These are phyloP conservation scores for Trichosurus vulpecula DNA, from an alignment of 2,797 vertebrate species.

Conservation along the genomic window DNA sequence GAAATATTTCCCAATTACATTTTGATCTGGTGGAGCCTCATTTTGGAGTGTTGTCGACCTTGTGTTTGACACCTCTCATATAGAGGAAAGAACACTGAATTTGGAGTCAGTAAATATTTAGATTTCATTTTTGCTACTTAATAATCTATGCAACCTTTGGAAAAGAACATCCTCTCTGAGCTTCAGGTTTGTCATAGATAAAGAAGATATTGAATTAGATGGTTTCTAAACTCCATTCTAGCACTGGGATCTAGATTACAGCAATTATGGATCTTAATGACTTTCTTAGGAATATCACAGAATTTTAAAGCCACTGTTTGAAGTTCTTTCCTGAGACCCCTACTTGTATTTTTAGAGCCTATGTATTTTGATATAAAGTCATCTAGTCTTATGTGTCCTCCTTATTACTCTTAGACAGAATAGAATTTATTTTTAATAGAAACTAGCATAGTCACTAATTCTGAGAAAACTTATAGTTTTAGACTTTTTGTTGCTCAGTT, in stretches of 20 bases:
- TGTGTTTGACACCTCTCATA: neutral
- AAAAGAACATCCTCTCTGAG: neutral
- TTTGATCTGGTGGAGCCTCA: neutral
- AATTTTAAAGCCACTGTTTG: neutral
- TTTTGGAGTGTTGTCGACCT: neutral
- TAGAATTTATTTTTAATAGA: neutral
- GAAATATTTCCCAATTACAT: neutral
- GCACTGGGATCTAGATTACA: neutral
- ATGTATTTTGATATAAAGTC: conserved; percentile 41
- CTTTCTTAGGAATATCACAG: neutral
- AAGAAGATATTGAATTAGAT: neutral
- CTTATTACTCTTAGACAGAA: neutral
- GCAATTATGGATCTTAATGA: neutral
- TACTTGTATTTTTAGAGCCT: neutral
- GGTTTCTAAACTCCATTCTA: neutral
- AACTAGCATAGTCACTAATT: conserved; percentile 18
- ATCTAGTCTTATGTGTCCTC: neutral
- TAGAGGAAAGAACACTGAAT: neutral
- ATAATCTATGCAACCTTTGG: neutral
- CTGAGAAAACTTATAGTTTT: conserved; percentile 29
- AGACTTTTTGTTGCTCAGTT: neutral
- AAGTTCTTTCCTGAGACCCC: neutral
- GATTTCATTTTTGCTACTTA: neutral
- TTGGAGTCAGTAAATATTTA: neutral
- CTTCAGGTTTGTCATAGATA: neutral